Evolutionary conservation across 2,888 invertebrate genomes (phyloP).

Genomic region (Bembecia ichneumoniformis): DNA sequence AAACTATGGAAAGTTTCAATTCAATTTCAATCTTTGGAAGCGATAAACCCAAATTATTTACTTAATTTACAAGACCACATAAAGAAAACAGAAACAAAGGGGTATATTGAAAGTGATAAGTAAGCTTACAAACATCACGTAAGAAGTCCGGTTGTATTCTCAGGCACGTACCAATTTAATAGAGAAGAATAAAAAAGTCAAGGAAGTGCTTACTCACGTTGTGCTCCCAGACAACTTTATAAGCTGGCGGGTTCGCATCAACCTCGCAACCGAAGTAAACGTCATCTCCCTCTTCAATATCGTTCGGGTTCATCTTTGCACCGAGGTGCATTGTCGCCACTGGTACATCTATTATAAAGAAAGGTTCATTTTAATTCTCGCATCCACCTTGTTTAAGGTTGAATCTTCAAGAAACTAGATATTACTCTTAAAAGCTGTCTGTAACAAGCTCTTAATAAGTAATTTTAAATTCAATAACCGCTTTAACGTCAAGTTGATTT

Average conservation of each 20-base stretch:
- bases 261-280: slow-evolving; percentile 65
- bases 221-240: slow-evolving; percentile 69
- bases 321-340: slow-evolving; percentile 56
- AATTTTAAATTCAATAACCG: no score
- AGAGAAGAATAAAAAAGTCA: neutral
- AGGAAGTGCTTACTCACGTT: slow-evolving; percentile 43
- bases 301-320: slow-evolving; percentile 62
- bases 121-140: neutral
- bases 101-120: no score
- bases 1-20: no score
- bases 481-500: no score
- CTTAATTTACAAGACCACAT: no score
- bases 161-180: slow-evolving; percentile 1
- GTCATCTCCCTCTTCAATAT: slow-evolving; percentile 67
- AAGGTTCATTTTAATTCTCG: slow-evolving; percentile 2
- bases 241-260: slow-evolving; percentile 64
- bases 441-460: no score
- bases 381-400: no score
- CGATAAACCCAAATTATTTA: no score
- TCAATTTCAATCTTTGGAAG: no score
- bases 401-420: no score
- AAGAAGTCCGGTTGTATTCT: neutral
- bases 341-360: slow-evolving; percentile 42
- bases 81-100: no score
- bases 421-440: no score